A percentile compares a stretch with the other conserved stretches of the same genome.
Conservation (phyloP, 2,797 vertebrate species). For the Myotis findleyi region DNA sequence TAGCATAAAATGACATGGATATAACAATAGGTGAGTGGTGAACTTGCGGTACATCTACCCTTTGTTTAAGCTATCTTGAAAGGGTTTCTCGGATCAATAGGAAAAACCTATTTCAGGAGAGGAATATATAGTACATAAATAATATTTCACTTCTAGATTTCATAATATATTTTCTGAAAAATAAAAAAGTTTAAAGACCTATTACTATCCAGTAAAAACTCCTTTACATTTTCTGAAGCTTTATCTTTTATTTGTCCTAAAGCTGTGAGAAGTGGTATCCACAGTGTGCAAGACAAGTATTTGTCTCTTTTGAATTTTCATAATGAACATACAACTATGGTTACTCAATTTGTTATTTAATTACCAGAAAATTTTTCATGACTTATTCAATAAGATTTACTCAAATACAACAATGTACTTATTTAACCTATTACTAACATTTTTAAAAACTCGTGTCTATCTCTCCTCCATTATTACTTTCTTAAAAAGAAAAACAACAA, state of each 20-base stretch:
- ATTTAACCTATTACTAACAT: background rate
- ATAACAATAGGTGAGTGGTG: background rate
- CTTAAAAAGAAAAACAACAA: conserved; percentile 37
- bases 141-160: background rate
- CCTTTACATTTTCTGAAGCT: conserved; percentile 3
- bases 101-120: conserved; percentile 36
- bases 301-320: background rate
- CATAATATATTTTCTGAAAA: conserved; percentile 5
- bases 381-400: background rate
- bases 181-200: background rate
- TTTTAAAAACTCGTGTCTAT: background rate
- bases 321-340: background rate
- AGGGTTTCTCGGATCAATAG: background rate
- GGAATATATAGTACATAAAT: background rate
- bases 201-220: background rate
- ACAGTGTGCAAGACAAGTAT: background rate
- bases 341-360: conserved; percentile 14
- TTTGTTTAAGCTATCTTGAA: background rate
- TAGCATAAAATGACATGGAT: background rate
- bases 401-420: background rate
- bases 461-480: background rate
- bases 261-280: background rate
- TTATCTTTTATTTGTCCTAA: background rate
- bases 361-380: background rate
- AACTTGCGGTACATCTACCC: background rate